These are phyloP conservation scores for Eilema griseolum DNA, from an alignment of 2,888 invertebrate species.

Conservation along the genomic window DNA sequence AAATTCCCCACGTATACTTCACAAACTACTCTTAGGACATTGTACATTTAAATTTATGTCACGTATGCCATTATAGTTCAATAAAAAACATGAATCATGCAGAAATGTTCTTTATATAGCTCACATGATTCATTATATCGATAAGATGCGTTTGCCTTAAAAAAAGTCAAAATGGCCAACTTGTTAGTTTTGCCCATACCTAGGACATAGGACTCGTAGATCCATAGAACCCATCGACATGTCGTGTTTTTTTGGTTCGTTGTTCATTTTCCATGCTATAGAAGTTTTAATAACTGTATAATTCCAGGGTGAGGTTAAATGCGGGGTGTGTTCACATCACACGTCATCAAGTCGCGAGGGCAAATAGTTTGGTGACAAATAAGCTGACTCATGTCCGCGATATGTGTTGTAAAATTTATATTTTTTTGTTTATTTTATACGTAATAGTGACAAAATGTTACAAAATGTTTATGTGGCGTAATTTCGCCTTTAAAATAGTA, in stretches of 20 bases:
- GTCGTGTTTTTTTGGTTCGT: neutral
- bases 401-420: neutral
- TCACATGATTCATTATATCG: too few species aligned
- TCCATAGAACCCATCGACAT: too few species aligned
- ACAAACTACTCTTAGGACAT: too few species aligned
- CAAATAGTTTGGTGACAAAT: conserved; percentile 46
- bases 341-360: conserved; percentile 39
- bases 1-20: too few species aligned
- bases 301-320: conserved; percentile 40
- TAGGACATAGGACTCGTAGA: too few species aligned
- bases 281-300: conserved; percentile 14
- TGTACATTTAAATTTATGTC: too few species aligned
- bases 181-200: too few species aligned
- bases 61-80: too few species aligned
- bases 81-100: too few species aligned
- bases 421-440: neutral
- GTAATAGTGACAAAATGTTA: neutral
- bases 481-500: neutral
- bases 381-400: conserved; percentile 7
- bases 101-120: too few species aligned
- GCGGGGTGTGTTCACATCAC: conserved; percentile 45
- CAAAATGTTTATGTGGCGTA: neutral
- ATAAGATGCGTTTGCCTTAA: too few species aligned
- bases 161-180: too few species aligned
- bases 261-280: neutral